Base-by-base conservation (phyloP, 2,113 vertebrate genomes). In the Serinus canaria region DNA sequence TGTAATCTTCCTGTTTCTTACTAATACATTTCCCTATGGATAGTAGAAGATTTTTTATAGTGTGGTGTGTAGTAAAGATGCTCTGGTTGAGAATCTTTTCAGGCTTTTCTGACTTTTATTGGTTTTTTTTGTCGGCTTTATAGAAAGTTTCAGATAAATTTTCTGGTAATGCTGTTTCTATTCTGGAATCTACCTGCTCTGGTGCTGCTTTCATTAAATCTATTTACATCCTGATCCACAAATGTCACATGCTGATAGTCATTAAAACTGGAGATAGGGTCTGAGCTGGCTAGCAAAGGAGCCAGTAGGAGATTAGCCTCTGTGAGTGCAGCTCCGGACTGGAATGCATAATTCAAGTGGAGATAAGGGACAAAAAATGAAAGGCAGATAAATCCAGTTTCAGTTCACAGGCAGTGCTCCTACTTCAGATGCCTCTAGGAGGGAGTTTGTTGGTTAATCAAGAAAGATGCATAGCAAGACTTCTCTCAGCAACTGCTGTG, bases 341-440 rank as follows among this genome's bases (percentile, higher is more conserved):
- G 2, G 60, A 90, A 92, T 83, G 47, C 13, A 8, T 77, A 94
- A 93, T 86, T 86, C 52, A 74, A 86, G 23, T 53, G 7, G 31
- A 69, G 90, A 92, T 74, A 92, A 92, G 28, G 58, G 53, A 62
- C 46, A 90, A 69, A 82, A 95, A 94, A 94, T 67, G 35, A 52
- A 90, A 95, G 11, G 10, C 28, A 89, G 76, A 91, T 56, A 83
- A 95, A 96, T 91, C 94, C 60, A 53, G 46, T 90, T 96, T 95
- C 39, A 79, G 44, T 94, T 96, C 63, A 67, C 81, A 69, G 75
- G 37, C 35, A 91, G 24, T 22, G 3, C 30, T 92, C 30, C 35
- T 68, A 37, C 49, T 79, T 85, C 50, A 90, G 50, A 66, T 92
- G 89, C 50, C 25, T 92, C 46, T 59, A 64, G 47, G 83, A 92